Evolutionary conservation across 2,797 vertebrate genomes (phyloP), one percentile per base, ranked within the genome.

Genomic region (Pseudochromis fuscus): DNA sequence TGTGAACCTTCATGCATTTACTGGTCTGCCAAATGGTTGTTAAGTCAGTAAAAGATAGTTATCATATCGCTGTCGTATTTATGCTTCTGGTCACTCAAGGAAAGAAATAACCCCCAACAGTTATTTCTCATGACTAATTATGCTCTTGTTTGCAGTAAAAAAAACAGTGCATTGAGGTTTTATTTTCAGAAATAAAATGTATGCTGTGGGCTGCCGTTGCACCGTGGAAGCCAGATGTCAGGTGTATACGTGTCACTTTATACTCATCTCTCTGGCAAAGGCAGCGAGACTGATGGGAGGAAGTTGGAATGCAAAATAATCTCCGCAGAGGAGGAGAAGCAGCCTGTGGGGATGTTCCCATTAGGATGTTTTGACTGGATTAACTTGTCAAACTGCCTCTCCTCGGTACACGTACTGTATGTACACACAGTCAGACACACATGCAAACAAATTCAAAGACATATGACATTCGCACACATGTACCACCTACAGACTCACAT

Each of bases 291-390:
- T 79, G 81, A 86, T 61, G 68, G 80, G 64, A 81, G 73, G 85
- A 79, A 83, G 86, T 79, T 83, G 76, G 77, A 89, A 93, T 92
- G 86, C 88, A 91, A 93, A 88, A 88, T 91, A 84, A 91, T 93
- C 85, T 86, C 74, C 80, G 82, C 72, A 58, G 89, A 83, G 88
- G 85, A 83, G 68, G 81, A 86, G 82, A 85, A 69, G 89, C 85
- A 83, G 84, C 84, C 89, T 82, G 82, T 88, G 86, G 89, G 85
- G 80, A 87, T 83, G 81, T 90, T 92, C 86, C 86, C 73, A 83
- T 91, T 84, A 76, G 82, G 82, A 73, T 91, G 89, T 91, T 90
- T 88, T 82, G 84, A 83, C 77, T 84, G 86, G 89, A 94, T 92
- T 91, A 91, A 92, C 84, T 91, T 90, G 90, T 94, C 91, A 91